Percentiles rank a stretch among this genome's conserved stretches.
These are phyloP conservation scores for Acropora tenuis DNA, from an alignment of 64 coral and sea anemone species.

Conservation along the genomic window DNA sequence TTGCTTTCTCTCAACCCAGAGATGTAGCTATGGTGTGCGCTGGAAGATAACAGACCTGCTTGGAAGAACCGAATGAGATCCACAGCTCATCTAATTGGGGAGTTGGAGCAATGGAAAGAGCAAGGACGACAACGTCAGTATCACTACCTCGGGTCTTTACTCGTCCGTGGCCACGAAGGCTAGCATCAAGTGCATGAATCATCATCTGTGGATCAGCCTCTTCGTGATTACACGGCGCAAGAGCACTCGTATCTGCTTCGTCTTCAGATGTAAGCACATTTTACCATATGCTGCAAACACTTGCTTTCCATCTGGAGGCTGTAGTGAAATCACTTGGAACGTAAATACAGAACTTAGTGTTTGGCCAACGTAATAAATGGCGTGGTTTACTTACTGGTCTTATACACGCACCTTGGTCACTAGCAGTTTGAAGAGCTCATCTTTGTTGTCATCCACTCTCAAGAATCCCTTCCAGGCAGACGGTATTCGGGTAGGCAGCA, in stretches of 20 bases:
- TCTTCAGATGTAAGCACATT: too few relatives aligned
- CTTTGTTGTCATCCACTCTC: constrained; percentile 28
- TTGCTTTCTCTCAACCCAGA: constrained; percentile 15
- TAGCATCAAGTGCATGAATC: constrained; percentile 26
- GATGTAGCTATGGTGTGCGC: constrained; percentile 39
- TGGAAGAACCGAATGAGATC: constrained; percentile 32
- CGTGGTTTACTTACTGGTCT: not conserved
- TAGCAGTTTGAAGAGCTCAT: not conserved
- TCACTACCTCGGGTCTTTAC: constrained; percentile 30
- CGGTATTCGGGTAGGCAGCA: too few relatives aligned
- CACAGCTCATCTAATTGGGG: constrained; percentile 49
- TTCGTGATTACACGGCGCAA: constrained; percentile 44
- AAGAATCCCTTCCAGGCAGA: too few relatives aligned
- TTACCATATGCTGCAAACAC: too few relatives aligned
- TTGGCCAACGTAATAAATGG: not conserved
- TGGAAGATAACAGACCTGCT: not conserved
- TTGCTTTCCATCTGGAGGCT: too few relatives aligned
- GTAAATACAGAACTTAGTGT: not conserved
- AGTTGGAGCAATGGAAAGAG: constrained; percentile 22
- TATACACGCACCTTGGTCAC: constrained; percentile 1
- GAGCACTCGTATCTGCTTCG: not conserved
- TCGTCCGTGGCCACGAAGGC: not conserved
- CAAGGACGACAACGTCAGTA: constrained; percentile 49
- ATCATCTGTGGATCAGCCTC: constrained; percentile 40
- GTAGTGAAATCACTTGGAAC: too few relatives aligned